Evolutionary conservation across 2,797 vertebrate species (phyloP), one percentile per base, ranked within the genome.

Genomic region (Clangula hyemalis): DNA sequence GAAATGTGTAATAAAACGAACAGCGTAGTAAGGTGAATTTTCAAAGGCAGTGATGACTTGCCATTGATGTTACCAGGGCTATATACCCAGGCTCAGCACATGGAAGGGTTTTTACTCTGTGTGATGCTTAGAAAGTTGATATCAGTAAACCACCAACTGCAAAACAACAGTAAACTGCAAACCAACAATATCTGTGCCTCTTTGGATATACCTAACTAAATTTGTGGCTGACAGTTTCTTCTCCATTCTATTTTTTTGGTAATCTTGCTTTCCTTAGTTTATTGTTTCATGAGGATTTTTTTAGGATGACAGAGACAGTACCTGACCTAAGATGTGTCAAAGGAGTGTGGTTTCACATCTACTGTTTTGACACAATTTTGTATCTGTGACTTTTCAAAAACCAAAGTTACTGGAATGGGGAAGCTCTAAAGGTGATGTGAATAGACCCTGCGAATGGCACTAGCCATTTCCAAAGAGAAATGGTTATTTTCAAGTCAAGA

Each of bases 1-100:
- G 45, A 90, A 90, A 80, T 71, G 11, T 68, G 21, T 41, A 58
- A 87, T 87, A 80, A 74, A 91, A 85, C 27, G 21, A 90, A 83
- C 43, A 62, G 21, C 38, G 13, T n/a, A 28, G 11, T 74, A 77
- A 89, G 49, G 27, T 85, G 45, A 56, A 62, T 82, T 95, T 53
- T 92, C 76, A 89, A 87, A 89, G 47, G 25, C 68, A 89, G 5
- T 24, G 11, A 28, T 68, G 72, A 65, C 13, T 89, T 84, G 38
- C 39, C 18, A 6, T 77, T 71, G 38, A 58, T 4, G 22, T 89
- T 14, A 73, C n/a, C 43, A 68, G 38, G 22, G 18, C 49, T 77
- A 12, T 58, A 0, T 3, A 2, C 68, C 10, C 14, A 19, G 7
- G 6, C 38, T 79, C 56, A 60, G 24, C 28, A 73, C 30, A 16